Percentiles rank a stretch among this genome's conserved stretches.
These are phyloP conservation scores for Heliornis fulica DNA, from an alignment of 2,113 vertebrate genomes.

Conservation along the genomic window DNA sequence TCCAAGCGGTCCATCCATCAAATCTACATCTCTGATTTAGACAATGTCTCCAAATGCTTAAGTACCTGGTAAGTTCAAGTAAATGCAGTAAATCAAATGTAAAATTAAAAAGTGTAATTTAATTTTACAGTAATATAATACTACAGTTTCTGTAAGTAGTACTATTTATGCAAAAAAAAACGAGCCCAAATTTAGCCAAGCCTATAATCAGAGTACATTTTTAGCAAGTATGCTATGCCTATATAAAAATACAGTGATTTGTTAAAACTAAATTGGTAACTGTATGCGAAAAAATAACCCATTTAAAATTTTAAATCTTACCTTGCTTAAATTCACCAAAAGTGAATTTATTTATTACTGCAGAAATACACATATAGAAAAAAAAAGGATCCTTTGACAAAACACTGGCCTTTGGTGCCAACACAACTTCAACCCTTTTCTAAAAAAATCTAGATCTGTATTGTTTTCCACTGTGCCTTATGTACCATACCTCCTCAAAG, in stretches of 20 bases:
- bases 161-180: not conserved
- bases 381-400: not conserved
- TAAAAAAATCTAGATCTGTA: not conserved
- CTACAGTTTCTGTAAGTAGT: not conserved
- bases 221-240: not conserved
- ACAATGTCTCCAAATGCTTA: too few species aligned
- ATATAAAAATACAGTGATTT: not conserved
- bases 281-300: not conserved
- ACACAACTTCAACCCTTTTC: not conserved
- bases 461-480: not conserved
- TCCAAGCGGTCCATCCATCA: too few species aligned
- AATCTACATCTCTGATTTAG: too few species aligned
- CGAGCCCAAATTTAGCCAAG: not conserved
- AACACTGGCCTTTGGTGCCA: not conserved
- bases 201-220: not conserved
- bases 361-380: not conserved
- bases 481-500: not conserved
- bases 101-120: not conserved
- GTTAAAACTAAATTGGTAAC: not conserved
- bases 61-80: not conserved
- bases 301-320: not conserved
- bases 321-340: not conserved
- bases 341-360: not conserved
- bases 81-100: slow-evolving; percentile 21
- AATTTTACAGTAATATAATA: not conserved